phyloP scores from a whole-genome alignment of 2,888 invertebrate species.

The Prosapia bicincta region DNA sequence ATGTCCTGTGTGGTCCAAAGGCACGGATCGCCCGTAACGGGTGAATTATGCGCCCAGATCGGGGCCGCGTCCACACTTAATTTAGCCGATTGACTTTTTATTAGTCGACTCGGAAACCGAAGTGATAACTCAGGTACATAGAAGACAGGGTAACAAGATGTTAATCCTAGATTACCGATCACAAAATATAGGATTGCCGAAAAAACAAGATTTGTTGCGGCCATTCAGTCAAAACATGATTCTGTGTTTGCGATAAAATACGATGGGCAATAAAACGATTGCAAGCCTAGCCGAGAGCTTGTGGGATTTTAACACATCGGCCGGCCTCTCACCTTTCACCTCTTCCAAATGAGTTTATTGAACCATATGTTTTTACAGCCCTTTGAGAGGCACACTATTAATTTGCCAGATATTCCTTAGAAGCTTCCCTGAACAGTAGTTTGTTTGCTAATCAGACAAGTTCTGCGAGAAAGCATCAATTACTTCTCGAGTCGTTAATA shows the following conservation, averaged over 20 bases:
- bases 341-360: neutral
- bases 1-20: neutral
- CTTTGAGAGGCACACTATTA: neutral
- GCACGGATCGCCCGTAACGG: neutral
- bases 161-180: neutral
- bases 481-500: neutral
- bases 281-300: neutral
- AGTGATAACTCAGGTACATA: neutral
- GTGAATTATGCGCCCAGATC: neutral
- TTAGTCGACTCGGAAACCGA: slow-evolving; percentile 2
- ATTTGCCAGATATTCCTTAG: neutral
- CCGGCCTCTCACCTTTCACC: neutral
- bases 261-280: neutral
- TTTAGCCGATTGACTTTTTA: slow-evolving; percentile 25
- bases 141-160: neutral
- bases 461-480: neutral
- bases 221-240: neutral
- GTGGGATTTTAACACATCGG: neutral
- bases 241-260: neutral
- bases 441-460: neutral
- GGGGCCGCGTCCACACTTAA: slow-evolving; percentile 15
- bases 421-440: neutral
- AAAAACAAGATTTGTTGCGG: neutral
- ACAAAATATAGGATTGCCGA: neutral
- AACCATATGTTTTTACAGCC: neutral